Evolutionary conservation across 2,113 vertebrate species (phyloP).

Genomic region (Silurus glanis): DNA sequence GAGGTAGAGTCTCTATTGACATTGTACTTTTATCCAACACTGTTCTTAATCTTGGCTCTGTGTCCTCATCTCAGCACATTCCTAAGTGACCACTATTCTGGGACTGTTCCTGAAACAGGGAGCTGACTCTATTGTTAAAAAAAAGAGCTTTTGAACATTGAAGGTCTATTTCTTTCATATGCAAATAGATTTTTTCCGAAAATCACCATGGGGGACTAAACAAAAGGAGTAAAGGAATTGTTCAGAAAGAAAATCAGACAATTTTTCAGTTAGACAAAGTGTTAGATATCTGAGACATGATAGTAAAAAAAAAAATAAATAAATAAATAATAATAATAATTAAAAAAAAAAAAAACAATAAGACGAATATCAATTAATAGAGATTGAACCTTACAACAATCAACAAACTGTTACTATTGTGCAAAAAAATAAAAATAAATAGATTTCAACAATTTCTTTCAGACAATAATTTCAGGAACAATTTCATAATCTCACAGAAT

Average conservation of each 20-base stretch:
- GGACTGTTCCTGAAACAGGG: conserved; percentile 34
- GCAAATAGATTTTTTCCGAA: conserved; percentile 31
- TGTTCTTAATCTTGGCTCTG: conserved; percentile 8
- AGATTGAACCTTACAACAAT: background rate
- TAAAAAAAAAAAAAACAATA: background rate
- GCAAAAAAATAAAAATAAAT: no score
- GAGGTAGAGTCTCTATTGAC: background rate
- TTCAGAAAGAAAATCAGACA: conserved; percentile 12
- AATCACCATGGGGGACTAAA: conserved; percentile 40
- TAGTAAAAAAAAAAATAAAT: background rate
- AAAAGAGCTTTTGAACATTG: conserved; percentile 24
- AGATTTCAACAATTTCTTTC: no score
- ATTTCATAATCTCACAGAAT: background rate
- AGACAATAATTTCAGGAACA: background rate
- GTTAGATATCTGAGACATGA: background rate
- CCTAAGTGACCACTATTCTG: conserved; percentile 23
- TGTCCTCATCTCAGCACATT: conserved; percentile 43
- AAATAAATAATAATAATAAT: no score
- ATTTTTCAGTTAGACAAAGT: background rate
- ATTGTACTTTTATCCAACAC: conserved; percentile 21
- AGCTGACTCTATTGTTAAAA: conserved; percentile 27
- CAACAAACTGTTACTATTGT: background rate
- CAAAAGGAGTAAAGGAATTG: conserved; percentile 17
- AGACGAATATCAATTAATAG: background rate
- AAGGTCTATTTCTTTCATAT: conserved; percentile 29